Evolutionary conservation across 2,888 invertebrate genomes (phyloP), one percentile per base, ranked within the genome.

Genomic region (Polia nebulosa): DNA sequence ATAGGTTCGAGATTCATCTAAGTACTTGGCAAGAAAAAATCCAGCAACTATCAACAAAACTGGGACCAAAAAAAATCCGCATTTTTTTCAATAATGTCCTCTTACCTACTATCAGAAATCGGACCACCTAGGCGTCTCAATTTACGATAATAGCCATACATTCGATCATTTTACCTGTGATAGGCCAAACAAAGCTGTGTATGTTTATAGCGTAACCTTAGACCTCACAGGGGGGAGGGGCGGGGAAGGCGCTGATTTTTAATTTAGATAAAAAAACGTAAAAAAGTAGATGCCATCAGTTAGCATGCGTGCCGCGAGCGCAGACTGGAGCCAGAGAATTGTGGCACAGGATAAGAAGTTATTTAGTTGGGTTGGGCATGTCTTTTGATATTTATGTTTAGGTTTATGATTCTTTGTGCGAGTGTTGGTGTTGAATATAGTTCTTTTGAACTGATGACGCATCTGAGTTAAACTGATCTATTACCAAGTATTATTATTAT

Each of bases 261-360:
- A 93, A 93, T 93, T 92, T 89, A 93, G 93, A 93, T 93, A 91
- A 91, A 91, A 91, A 88, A 82, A 82, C 73, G 84, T 84, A 88
- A 88, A 87, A 83, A 79, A 81, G 79, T 83, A 84, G 89, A 91
- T 89, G 87, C 83, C 87, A 89, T 90, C 90, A 85, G 83, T 87
- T 84, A 82, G 83, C 87, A 86, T 87, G 85, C 85, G 83, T 83
- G 84, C 81, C 71, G 57, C 64, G 65, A 74, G 80, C 71, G 73
- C 49, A 65, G 76, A 63, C 71, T 66, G 39, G 17, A 9, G 9
- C 13, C 66, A 1, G 0, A 41, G 72, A 80, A 55, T 55, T 51
- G 32, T 22, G 6, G 20, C 0, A 8, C 11, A 53, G 83, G 83
- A 83, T 81, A 76, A 65, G 83, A 64, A 77, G 3, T 45, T 27